phyloP scores from a whole-genome alignment of 2,888 invertebrate species.

The Toxonevra muliebris region DNA sequence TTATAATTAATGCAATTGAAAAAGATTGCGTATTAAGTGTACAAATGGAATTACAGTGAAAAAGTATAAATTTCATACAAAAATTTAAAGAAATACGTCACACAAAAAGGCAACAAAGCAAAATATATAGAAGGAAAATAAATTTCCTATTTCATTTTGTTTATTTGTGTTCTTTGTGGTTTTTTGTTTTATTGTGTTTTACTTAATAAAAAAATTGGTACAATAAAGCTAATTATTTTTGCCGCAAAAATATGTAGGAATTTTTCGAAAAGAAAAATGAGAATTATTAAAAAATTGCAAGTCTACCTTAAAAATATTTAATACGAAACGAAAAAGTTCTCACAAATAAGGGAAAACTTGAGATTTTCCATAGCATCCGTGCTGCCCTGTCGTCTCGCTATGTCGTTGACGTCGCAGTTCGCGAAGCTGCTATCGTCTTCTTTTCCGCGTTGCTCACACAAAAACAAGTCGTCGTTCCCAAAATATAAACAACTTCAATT shows the following conservation, averaged over 20 bases:
- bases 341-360: too few species aligned
- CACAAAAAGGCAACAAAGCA: not conserved
- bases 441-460: too few species aligned
- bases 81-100: not conserved
- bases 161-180: not conserved
- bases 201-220: too few species aligned
- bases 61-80: not conserved
- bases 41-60: not conserved
- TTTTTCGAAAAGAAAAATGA: too few species aligned
- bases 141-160: not conserved
- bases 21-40: not conserved
- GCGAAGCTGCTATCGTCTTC: conserved; percentile 7
- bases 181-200: not conserved
- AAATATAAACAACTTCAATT: not conserved
- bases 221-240: too few species aligned
- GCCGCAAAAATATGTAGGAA: too few species aligned
- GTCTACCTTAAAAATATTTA: too few species aligned
- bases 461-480: too few species aligned
- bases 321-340: too few species aligned
- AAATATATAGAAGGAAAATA: not conserved
- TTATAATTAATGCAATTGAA: not conserved
- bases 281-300: too few species aligned
- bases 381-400: conserved; percentile 24
- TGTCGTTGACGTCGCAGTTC: conserved; percentile 24
- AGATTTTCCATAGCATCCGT: too few species aligned